phyloP scores from a whole-genome alignment of 1,140 invertebrate genomes.

The Drosophila seguyi region DNA sequence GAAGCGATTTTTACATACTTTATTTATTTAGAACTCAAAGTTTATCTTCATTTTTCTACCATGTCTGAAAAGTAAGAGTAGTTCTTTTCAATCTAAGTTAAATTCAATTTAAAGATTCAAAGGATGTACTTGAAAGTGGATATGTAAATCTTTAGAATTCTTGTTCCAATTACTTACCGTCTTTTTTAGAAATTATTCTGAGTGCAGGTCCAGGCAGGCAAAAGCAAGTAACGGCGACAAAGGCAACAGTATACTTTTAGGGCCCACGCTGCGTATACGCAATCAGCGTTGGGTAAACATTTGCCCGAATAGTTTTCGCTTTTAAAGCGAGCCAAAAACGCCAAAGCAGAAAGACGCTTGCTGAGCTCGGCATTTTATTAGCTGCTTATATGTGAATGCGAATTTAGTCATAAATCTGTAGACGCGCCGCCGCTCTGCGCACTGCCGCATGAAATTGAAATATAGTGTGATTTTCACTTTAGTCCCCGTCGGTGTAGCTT shows the following conservation, averaged over 20 bases:
- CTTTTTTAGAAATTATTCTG: neutral
- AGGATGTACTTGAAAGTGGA: too few species aligned
- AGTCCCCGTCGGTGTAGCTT: slow-evolving; percentile 39
- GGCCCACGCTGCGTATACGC: slow-evolving; percentile 77
- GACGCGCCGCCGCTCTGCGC: slow-evolving; percentile 68
- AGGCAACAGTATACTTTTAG: slow-evolving; percentile 66
- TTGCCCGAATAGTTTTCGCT: slow-evolving; percentile 76
- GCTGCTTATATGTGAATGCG: slow-evolving; percentile 80
- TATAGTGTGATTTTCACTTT: slow-evolving; percentile 84
- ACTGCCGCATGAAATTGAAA: slow-evolving; percentile 81
- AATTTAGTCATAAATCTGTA: slow-evolving; percentile 82
- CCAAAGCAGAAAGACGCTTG: slow-evolving; percentile 56
- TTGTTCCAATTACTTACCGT: neutral
- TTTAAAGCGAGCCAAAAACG: slow-evolving; percentile 56
- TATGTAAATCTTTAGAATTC: too few species aligned
- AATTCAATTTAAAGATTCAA: too few species aligned
- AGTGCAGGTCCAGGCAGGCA: slow-evolving; percentile 8
- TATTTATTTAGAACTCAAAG: neutral
- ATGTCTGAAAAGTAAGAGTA: neutral
- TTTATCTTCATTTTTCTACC: neutral
- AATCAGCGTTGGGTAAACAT: slow-evolving; percentile 78
- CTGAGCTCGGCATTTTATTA: slow-evolving; percentile 81
- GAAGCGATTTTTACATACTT: neutral
- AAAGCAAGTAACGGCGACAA: slow-evolving; percentile 55
- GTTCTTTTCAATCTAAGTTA: too few species aligned